phyloP scores from a whole-genome alignment of 2,888 invertebrate genomes.

The Lochmaea capreae region DNA sequence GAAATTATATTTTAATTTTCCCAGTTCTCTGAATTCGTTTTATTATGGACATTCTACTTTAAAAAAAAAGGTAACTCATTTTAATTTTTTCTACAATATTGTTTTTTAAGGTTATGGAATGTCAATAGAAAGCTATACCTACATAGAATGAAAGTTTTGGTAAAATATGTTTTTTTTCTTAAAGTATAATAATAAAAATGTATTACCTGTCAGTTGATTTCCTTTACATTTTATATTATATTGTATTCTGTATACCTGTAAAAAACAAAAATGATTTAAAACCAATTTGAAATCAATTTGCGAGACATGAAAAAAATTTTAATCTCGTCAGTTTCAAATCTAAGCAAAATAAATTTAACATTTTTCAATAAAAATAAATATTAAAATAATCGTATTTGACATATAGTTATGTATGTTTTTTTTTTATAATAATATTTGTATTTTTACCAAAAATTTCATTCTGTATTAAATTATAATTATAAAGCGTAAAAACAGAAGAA shows the following conservation, averaged over 20 bases:
- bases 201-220: conserved; percentile 21
- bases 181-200: conserved; percentile 14
- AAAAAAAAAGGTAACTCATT: too few species aligned
- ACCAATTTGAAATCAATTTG: conserved; percentile 8
- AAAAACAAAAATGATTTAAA: conserved; percentile 26
- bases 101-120: too few species aligned
- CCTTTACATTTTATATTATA: conserved; percentile 16
- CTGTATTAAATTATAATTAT: not conserved
- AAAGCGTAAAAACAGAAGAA: too few species aligned
- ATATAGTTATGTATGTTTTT: not conserved
- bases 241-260: conserved; percentile 25
- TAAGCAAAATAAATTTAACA: not conserved
- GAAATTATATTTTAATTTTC: too few species aligned
- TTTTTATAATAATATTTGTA: not conserved
- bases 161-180: conserved; percentile 15
- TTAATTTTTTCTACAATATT: too few species aligned
- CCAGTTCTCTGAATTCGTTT: too few species aligned
- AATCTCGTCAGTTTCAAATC: not conserved
- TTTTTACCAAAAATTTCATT: conserved; percentile 30
- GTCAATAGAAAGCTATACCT: too few species aligned
- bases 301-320: not conserved
- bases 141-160: conserved; percentile 31
- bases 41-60: too few species aligned
- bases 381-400: not conserved
- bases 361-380: conserved; percentile 1